These are phyloP conservation scores for Herpetotheres cachinnans DNA, from an alignment of 2,113 vertebrate species.

Conservation along the genomic window DNA sequence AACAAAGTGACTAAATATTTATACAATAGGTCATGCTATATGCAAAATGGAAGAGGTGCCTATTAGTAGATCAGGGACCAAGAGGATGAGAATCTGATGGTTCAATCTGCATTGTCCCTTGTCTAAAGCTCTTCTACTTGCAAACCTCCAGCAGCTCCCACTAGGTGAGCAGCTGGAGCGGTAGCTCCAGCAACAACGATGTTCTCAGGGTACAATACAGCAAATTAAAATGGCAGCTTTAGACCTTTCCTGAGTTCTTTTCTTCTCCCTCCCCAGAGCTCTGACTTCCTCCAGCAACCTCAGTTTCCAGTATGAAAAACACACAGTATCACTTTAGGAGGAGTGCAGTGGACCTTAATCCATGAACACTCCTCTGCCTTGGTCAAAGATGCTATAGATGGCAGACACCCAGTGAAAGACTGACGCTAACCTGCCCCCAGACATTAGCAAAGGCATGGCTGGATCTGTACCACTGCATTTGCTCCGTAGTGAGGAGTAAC, in stretches of 20 bases:
- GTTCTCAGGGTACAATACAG: neutral
- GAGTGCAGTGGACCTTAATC: neutral
- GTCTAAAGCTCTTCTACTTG: neutral
- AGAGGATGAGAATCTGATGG: neutral
- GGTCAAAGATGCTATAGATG: neutral
- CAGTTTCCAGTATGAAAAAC: neutral
- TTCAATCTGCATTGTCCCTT: neutral
- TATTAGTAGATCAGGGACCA: neutral
- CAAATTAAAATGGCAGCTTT: neutral
- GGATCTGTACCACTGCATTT: neutral
- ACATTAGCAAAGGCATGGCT: neutral
- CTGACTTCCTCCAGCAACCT: neutral
- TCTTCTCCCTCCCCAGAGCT: neutral
- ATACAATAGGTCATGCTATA: slow-evolving; percentile 2
- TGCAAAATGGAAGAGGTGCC: neutral
- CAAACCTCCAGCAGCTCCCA: neutral
- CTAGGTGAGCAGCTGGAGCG: neutral
- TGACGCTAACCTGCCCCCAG: neutral
- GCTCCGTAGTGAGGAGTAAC: neutral
- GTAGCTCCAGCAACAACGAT: neutral
- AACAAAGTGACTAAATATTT: slow-evolving; percentile 30
- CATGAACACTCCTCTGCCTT: neutral
- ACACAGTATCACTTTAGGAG: neutral
- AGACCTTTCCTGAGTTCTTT: neutral
- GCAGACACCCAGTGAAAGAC: neutral